phyloP scores from a whole-genome alignment of 2,113 vertebrate species.

The Cyprinodon brontotheroides region DNA sequence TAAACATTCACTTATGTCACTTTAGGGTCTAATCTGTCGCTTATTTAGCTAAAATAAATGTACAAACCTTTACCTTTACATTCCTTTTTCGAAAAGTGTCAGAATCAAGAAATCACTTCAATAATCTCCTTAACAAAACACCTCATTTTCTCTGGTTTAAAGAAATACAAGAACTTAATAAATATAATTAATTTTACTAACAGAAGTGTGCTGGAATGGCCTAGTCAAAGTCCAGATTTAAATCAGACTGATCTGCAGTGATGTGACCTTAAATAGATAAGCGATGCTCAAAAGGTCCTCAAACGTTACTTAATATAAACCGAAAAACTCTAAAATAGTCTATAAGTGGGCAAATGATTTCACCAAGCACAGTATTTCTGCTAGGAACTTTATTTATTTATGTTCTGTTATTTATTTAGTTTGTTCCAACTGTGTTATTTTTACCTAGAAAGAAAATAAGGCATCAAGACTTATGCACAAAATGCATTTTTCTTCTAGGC shows the following conservation, averaged over 20 bases:
- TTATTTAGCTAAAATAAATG: too few species aligned
- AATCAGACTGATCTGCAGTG: neutral
- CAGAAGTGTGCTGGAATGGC: neutral
- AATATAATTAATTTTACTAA: too few species aligned
- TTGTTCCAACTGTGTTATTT: neutral
- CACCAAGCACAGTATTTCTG: neutral
- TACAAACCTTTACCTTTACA: too few species aligned
- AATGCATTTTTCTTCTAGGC: neutral
- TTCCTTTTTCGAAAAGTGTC: too few species aligned
- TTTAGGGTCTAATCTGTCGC: too few species aligned
- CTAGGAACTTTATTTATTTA: constrained; percentile 44
- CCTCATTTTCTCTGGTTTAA: too few species aligned
- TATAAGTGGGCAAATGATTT: neutral
- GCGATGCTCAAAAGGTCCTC: neutral
- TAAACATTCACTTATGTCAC: too few species aligned
- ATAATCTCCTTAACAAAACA: too few species aligned
- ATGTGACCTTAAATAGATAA: neutral
- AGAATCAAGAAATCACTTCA: too few species aligned
- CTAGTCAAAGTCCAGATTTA: neutral
- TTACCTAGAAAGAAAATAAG: neutral
- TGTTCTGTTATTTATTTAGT: constrained; percentile 22
- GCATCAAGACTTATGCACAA: neutral
- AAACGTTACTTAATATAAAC: neutral
- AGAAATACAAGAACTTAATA: too few species aligned
- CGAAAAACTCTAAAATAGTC: neutral